Evolutionary conservation across 2,888 invertebrate genomes (phyloP), one percentile per base, ranked within the genome.

Genomic region (Cheilosia grossa): DNA sequence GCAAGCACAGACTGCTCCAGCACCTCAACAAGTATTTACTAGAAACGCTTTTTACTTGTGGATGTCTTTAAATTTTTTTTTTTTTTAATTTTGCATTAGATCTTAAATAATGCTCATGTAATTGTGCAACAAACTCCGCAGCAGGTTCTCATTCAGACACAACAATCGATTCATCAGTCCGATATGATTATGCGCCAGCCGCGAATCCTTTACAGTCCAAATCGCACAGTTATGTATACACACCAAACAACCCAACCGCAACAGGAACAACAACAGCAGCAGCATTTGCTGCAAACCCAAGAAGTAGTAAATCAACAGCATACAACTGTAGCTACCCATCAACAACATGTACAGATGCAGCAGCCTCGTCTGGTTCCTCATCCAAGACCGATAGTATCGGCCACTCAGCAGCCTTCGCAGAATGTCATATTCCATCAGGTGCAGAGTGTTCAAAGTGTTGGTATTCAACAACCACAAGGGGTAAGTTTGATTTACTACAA

Each of bases 101-200:
- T 90, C 82, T 75, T 91, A 0, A 90, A 90, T 82, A 90, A 91
- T 40, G 88, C 90, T 2, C 90, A 90, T 61, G 91, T 91, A 19
- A 89, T 91, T 40, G 91, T 91, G 21, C 89, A 90, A 51, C 89
- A 89, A 54, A 89, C 90, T 21, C 90, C 90, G 6, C 91, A 90
- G n/a, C 91, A 90, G 9, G 91, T 91, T 4, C 77, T 91, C 10
- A 91, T 91, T 66, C 91, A 91, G 53, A 87, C 89, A 0, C 91
- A 90, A 0, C 91, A 90, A 67, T 15, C 70, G 15, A 75, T 85
- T 44, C 85, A 85, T 56, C 91, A 91, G 37, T 90, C 89, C 66
- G 91, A 91, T 56, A 88, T 92, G 21, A 90, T 92, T 2, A 90
- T 91, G 91, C 89, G 91, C 0, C 92, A 91, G 82, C 88, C 89